Evolutionary conservation across 2,113 vertebrate species (phyloP).

Genomic region (Plecturocebus donacophilus): DNA sequence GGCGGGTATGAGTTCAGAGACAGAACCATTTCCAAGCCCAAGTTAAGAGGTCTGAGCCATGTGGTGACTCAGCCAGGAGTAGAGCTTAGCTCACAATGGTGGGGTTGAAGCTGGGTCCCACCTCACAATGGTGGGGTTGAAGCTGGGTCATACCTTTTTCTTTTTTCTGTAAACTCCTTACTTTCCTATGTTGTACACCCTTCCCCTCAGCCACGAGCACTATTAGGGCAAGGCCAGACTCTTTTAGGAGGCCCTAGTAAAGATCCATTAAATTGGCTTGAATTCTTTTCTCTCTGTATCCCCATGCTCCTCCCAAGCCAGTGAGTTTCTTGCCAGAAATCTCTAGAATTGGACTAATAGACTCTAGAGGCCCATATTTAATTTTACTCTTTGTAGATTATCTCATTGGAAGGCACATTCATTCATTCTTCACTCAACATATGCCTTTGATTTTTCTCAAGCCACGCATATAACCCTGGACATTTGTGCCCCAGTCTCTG

Average conservation of each 20-base stretch:
- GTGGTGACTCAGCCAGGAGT: not conserved
- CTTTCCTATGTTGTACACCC: not conserved
- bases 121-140: not conserved
- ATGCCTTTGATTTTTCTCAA: not conserved
- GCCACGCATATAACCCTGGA: not conserved
- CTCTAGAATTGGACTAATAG: not conserved
- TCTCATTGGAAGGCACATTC: not conserved
- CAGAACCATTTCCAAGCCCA: not conserved
- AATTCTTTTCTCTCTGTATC: not conserved
- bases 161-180: not conserved
- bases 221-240: not conserved
- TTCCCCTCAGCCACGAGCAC: not conserved
- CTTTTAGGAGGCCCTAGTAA: not conserved
- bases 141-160: not conserved
- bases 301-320: not conserved
- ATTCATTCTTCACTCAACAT: not conserved
- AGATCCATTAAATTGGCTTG: not conserved
- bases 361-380: not conserved
- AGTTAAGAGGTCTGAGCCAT: not conserved
- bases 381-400: not conserved
- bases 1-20: not conserved
- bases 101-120: not conserved
- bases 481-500: not conserved
- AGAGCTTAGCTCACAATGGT: not conserved
- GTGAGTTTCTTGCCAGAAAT: not conserved